A percentile compares a stretch with the other conserved stretches of the same genome.
phyloP scores from a whole-genome alignment of 2,113 vertebrate species.

The Chlorocebus sabaeus region DNA sequence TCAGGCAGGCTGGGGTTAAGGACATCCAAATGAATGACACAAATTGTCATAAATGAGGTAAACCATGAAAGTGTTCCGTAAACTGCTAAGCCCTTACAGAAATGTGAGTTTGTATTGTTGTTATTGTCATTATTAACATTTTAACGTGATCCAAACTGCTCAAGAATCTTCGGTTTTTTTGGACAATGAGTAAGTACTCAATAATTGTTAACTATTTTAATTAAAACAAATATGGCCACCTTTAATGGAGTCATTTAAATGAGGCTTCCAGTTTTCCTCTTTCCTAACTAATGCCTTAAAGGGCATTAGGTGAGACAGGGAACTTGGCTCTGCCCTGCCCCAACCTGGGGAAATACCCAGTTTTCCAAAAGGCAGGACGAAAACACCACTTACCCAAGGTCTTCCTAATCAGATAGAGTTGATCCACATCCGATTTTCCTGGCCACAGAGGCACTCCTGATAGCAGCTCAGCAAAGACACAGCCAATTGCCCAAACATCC shows the following conservation, averaged over 20 bases:
- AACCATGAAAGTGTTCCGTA: neutral
- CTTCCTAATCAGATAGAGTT: conserved; percentile 94
- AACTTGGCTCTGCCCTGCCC: neutral
- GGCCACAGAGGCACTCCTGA: conserved; percentile 93
- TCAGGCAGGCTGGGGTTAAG: neutral
- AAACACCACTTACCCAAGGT: conserved; percentile 88
- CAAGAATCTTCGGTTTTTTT: neutral
- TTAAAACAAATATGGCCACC: neutral
- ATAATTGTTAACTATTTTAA: neutral
- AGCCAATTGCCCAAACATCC: conserved; percentile 96
- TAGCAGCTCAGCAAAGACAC: conserved; percentile 94
- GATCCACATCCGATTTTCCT: conserved; percentile 95
- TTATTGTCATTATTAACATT: neutral
- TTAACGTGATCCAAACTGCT: neutral
- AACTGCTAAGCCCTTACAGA: neutral
- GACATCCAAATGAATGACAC: neutral
- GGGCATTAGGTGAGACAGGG: neutral
- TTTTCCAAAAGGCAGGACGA: neutral
- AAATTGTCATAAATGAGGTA: neutral
- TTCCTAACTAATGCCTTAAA: neutral
- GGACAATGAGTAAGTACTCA: neutral
- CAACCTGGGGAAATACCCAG: neutral
- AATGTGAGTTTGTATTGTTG: neutral
- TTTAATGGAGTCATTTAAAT: neutral
- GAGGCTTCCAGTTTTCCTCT: neutral